Base-by-base conservation (phyloP, 2,797 vertebrate species). In the Orestias chungarensis region DNA sequence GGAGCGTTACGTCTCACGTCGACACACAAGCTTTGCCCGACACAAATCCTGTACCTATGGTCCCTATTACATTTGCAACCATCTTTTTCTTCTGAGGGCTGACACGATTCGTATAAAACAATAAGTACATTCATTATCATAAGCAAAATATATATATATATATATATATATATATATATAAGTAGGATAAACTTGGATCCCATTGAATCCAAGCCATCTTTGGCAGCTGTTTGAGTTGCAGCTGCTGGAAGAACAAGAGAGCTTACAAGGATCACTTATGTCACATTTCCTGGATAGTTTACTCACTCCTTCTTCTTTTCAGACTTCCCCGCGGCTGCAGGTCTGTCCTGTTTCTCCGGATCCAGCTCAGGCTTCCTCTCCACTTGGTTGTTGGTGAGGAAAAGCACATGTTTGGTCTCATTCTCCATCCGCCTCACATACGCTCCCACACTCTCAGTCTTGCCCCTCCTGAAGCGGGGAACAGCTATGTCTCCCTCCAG, bases 231-330 rank as follows among this genome's bases (percentile, higher is more conserved):
- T 61, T 61, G 2, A n/a, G 17, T 35, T 38, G 38, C 31, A 61
- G 57, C 10, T 35, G 20, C 35, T 35, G 9, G 4, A 20, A 59
- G 17, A 59, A 20, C 18, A 55, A n/a, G 43, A 55, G 52, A 7
- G 15, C n/a, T 31, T 55, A 31, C 3, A 55, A 31, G 31, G 54
- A 15, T 6, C 17, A 55, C 29, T 29, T 31, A 55, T 55, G 29
- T 18, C 6, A 55, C 17, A 55, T 18, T 8, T 55, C 8, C 52
- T 8, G 7, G 14, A 27, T 5, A 47, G 8, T 75, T 6, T 25
- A 91, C 96, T 94, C 89, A 98, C 98, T 94, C 92, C 80, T 93
- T 97, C 87, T 95, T 98, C 49, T 92, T 95, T 55, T 92, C 86
- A 0, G 96, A 95, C 79, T 93, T 95, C 38, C 87, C 74, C 64